Evolutionary conservation across 2,888 invertebrate species (phyloP).

Genomic region (Tigriopus californicus): DNA sequence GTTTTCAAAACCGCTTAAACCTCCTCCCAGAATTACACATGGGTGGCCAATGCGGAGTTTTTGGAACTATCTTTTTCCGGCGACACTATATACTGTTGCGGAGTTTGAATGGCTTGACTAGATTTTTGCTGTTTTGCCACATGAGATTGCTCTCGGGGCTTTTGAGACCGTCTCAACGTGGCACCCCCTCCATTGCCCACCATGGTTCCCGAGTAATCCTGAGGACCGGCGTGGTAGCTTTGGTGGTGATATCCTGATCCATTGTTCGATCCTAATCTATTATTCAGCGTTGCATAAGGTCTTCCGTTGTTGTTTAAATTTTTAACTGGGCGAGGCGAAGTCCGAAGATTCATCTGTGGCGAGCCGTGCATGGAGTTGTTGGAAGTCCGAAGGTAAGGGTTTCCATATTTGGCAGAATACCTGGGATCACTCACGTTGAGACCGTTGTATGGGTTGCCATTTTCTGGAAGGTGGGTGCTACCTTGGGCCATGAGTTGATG

Average conservation of each 20-base stretch:
- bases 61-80: neutral
- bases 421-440: slow-evolving; percentile 44
- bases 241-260: neutral
- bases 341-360: neutral
- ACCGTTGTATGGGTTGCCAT: neutral
- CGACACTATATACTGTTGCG: slow-evolving; percentile 1
- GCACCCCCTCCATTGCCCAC: neutral
- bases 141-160: no score
- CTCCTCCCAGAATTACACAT: neutral
- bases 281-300: neutral
- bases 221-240: neutral
- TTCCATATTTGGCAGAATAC: slow-evolving; percentile 64
- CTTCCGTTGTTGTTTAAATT: neutral
- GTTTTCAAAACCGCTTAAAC: neutral
- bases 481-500: neutral
- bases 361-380: slow-evolving; percentile 28
- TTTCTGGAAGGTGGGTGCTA: neutral
- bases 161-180: no score
- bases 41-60: neutral
- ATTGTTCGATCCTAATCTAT: neutral
- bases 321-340: neutral
- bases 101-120: no score
- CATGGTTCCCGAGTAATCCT: neutral
- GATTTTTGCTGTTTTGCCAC: no score
- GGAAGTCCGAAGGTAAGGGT: slow-evolving; percentile 56